A percentile compares a stretch with the other conserved stretches of the same genome.
Evolutionary conservation across 2,113 vertebrate species (phyloP).

Genomic region (Stegostoma tigrinum): DNA sequence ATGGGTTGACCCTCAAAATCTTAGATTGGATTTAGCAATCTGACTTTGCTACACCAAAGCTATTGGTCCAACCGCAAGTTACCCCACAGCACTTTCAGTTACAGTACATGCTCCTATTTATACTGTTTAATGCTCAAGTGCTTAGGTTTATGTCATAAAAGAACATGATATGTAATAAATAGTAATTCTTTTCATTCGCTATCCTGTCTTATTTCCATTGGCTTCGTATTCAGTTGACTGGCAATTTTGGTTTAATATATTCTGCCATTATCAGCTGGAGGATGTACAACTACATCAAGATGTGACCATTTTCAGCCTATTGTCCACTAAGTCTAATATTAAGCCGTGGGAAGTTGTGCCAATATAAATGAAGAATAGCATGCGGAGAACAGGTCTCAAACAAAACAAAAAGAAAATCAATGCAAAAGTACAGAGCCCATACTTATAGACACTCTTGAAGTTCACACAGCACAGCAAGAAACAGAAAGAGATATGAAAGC

Average conservation of each 20-base stretch:
- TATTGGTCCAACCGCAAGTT: background rate
- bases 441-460: background rate
- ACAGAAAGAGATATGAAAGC: background rate
- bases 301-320: background rate
- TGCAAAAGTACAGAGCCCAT: background rate
- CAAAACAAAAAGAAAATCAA: background rate
- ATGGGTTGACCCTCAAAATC: too few species aligned
- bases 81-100: background rate
- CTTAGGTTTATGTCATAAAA: background rate
- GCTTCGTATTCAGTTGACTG: background rate
- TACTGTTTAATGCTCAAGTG: background rate
- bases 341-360: background rate
- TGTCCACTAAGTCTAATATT: background rate
- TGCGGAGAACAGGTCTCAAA: background rate
- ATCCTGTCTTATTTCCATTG: background rate
- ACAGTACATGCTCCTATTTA: background rate
- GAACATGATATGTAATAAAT: background rate
- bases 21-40: background rate
- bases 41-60: background rate
- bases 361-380: background rate
- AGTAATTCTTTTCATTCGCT: background rate
- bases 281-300: background rate
- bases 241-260: background rate
- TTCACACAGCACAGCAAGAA: background rate
- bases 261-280: background rate